Conservation (phyloP, 2,888 invertebrate genomes). For the Diplazon laetatorius region DNA sequence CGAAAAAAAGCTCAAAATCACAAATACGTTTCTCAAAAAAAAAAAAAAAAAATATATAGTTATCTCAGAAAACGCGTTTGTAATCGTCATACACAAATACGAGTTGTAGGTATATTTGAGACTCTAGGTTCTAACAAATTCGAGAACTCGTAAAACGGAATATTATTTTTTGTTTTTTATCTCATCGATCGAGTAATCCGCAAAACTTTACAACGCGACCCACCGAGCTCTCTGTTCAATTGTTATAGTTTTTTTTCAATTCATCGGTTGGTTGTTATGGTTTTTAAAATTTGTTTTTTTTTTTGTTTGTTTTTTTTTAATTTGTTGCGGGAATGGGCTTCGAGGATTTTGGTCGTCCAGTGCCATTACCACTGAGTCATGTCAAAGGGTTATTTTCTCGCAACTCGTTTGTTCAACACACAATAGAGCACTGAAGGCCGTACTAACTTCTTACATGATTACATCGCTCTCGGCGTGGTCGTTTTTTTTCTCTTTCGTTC, state of each 20-base stretch:
- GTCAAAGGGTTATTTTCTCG: conserved; percentile 57
- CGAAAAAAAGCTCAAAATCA: conserved; percentile 54
- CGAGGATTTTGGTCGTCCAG: conserved; percentile 62
- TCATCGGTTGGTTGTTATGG: not conserved
- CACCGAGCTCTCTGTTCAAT: conserved; percentile 21
- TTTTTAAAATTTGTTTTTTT: conserved; percentile 19
- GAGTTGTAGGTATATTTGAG: conserved; percentile 43
- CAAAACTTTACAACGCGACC: conserved; percentile 30
- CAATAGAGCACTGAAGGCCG: conserved; percentile 64
- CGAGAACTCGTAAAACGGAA: conserved; percentile 51
- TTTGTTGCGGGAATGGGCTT: conserved; percentile 16
- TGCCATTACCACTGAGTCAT: conserved; percentile 64
- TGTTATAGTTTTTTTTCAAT: conserved; percentile 27
- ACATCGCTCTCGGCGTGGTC: conserved; percentile 33
- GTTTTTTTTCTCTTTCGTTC: too few species aligned
- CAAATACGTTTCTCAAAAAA: conserved; percentile 45
- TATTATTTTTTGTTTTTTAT: conserved; percentile 47
- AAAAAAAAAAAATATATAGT: too few species aligned
- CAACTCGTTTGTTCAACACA: conserved; percentile 40
- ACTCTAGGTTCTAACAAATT: conserved; percentile 54
- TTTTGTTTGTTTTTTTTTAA: conserved; percentile 32
- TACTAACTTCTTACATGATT: conserved; percentile 60
- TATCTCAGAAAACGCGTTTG: too few species aligned
- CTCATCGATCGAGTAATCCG: conserved; percentile 40
- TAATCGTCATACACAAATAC: conserved; percentile 48